Percentiles rank a stretch among this genome's conserved stretches.
These are phyloP conservation scores for Nasonovia ribisnigri DNA, from an alignment of 2,888 invertebrate species.

Conservation along the genomic window DNA sequence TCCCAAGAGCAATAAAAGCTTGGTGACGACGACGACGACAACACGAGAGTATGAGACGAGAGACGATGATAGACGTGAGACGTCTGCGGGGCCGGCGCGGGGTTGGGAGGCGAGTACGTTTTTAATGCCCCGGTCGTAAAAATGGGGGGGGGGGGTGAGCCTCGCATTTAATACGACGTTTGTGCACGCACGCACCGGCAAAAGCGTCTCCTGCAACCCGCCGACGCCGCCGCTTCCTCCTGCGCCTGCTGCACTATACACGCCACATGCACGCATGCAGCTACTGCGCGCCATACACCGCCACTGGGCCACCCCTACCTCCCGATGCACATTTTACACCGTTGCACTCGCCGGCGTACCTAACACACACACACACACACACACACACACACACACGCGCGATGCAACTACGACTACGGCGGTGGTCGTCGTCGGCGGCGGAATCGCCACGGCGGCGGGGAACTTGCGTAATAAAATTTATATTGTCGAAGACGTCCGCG, in stretches of 20 bases:
- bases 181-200: not conserved
- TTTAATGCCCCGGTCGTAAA: constrained; percentile 52
- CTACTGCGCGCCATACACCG: not conserved
- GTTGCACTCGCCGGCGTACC: constrained; percentile 33
- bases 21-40: not conserved
- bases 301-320: not conserved
- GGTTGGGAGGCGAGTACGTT: constrained; percentile 7
- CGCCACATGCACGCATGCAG: not conserved
- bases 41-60: constrained; percentile 8
- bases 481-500: constrained; percentile 64
- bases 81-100: not conserved
- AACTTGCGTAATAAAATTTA: constrained; percentile 64
- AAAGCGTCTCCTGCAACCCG: not conserved
- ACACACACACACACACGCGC: too few relatives aligned
- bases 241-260: not conserved
- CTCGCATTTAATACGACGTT: not conserved
- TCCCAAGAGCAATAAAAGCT: constrained; percentile 51
- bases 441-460: constrained; percentile 13
- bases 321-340: constrained; percentile 55
- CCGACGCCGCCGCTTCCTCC: not conserved
- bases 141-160: not conserved
- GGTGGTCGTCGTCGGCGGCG: not conserved
- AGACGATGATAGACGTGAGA: constrained; percentile 22
- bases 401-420: not conserved
- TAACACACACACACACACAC: not conserved